Evolutionary conservation across 2,113 vertebrate genomes (phyloP), one percentile per base, ranked within the genome.

Genomic region (Percina caprodes): DNA sequence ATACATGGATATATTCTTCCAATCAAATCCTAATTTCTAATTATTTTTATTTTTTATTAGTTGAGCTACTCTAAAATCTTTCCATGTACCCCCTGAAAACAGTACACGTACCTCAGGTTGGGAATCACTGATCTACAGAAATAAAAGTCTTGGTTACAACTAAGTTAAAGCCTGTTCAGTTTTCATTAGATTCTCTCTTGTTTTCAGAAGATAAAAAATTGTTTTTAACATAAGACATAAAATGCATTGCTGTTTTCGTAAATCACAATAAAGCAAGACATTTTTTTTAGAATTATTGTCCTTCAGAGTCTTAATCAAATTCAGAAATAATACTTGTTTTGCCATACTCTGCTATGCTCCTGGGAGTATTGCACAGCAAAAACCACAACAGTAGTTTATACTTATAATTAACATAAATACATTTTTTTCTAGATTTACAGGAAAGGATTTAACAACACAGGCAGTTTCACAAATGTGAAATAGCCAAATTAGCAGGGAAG

Each of bases 341-440:
- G 62, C 80, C 79, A 11, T 42, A 75, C 49, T 49, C 54, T 83
- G n/a, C 56, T 70, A 68, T 80, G 59, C 24, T 52, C 19, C 51
- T 78, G 16, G 4, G 18, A 45, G 6, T 73, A 75, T 60, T 78
- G 48, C 60, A 80, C 70, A 66, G 54, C 23, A 51, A 83, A 82
- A 58, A 6, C 10, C 69, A 48, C 30, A 23, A 1, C 30, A 67
- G 23, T 23, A 65, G 54, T 58, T 33, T 56, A 21, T 66, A 56
- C 51, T n/a, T 33, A 65, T 63, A n/a, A 56, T 55, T 19, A 26
- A 61, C 6, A 16, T n/a, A 59, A 55, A 61, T 55, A 68, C 4
- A 3, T 19, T 55, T 55, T 69, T 66, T 62, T 3, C n/a, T 5
- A 42, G n/a, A 54, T 62, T 70, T 54, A 48, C 18, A 19, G 35